Evolutionary conservation across 2,797 vertebrate species (phyloP).

Genomic region (Rhincodon typus): DNA sequence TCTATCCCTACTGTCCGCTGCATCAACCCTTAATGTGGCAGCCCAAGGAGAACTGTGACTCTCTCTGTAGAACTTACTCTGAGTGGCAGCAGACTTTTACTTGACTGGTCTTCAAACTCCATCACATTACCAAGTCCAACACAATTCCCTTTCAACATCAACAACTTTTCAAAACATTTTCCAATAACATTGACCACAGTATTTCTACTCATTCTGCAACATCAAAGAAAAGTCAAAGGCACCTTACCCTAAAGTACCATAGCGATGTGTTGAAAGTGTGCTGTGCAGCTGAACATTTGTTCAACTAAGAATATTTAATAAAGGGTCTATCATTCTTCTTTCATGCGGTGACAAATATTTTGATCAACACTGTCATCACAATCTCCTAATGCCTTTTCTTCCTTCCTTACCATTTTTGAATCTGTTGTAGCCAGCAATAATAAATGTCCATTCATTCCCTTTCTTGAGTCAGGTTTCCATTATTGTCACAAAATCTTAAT

Average conservation of each 20-base stretch:
- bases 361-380: neutral
- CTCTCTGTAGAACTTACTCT: too few species aligned
- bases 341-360: neutral
- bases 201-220: neutral
- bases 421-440: neutral
- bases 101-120: neutral
- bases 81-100: too few species aligned
- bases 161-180: neutral
- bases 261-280: neutral
- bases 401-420: neutral
- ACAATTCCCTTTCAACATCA: neutral
- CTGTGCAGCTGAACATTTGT: neutral
- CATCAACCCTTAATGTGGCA: too few species aligned
- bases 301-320: neutral
- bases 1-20: too few species aligned
- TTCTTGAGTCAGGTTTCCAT: neutral
- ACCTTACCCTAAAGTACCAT: neutral
- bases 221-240: neutral
- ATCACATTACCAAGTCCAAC: neutral
- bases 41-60: too few species aligned
- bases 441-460: neutral
- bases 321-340: neutral
- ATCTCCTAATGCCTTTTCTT: neutral
- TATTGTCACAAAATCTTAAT: neutral
- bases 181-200: neutral